Evolutionary conservation across 1,140 invertebrate species (phyloP).

Genomic region (Drosophila arizonae): DNA sequence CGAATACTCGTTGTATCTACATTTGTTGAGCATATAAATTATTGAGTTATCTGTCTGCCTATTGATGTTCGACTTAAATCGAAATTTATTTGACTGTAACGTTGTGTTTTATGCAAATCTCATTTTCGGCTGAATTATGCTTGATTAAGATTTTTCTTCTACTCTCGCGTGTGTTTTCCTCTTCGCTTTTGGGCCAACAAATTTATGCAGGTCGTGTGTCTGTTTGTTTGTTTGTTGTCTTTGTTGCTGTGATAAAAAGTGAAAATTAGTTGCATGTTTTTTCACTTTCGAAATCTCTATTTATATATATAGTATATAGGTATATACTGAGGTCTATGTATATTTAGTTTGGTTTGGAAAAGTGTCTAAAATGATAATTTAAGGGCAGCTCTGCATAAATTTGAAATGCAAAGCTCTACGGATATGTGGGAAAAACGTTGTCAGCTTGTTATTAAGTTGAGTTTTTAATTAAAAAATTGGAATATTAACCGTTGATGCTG

Average conservation of each 20-base stretch:
- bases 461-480: conserved; percentile 1
- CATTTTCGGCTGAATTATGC: conserved; percentile 68
- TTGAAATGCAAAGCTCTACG: neutral
- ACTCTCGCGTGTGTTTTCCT: neutral
- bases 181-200: neutral
- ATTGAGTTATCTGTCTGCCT: conserved; percentile 61
- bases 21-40: conserved; percentile 72
- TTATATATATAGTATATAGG: conserved; percentile 1
- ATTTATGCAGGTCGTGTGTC: conserved; percentile 62
- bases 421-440: conserved; percentile 8
- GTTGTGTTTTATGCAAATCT: conserved; percentile 74
- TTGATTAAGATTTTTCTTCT: conserved; percentile 64
- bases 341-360: neutral
- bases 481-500: no score
- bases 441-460: neutral
- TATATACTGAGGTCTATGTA: no score
- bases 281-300: conserved; percentile 57
- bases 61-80: conserved; percentile 33
- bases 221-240: conserved; percentile 38
- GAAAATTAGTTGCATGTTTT: conserved; percentile 70
- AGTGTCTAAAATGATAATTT: conserved; percentile 30
- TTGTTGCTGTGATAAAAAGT: conserved; percentile 56
- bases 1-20: conserved; percentile 55
- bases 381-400: conserved; percentile 5
- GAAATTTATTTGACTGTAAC: conserved; percentile 75